Evolutionary conservation across 2,113 vertebrate species (phyloP), one percentile per base, ranked within the genome.

Genomic region (Scatophagus argus): DNA sequence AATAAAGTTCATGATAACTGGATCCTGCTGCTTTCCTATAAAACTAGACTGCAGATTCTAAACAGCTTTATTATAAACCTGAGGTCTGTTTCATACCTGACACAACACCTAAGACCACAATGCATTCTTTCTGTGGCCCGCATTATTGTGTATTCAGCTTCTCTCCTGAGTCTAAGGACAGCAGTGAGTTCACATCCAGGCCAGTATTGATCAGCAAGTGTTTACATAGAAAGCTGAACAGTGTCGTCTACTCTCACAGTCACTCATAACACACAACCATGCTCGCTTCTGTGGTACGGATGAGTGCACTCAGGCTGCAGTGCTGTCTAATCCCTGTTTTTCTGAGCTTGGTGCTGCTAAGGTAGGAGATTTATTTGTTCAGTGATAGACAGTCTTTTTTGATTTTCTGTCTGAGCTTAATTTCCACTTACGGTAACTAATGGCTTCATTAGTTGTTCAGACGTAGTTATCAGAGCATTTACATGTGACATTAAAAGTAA

Each of bases 121-220:
- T 56, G 16, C 1, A 47, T 27, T 27, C 25, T 54, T 21, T 47
- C 39, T 32, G 49, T 23, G 17, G 25, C 41, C 68, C 38, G 27
- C 47, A 39, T 25, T 13, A 1, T 34, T 73, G 67, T 71, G 62
- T 54, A 61, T 73, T 68, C 73, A 51, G 72, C 65, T 84, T 61
- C 64, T 38, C 14, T 4, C 68, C 65, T 61, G 54, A 14, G 60
- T 63, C 34, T 72, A 44, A 65, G 34, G 51, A 55, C 47, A 63
- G 65, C 75, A 17, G 27, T 51, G 85, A 86, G 76, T 87, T 84
- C 61, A 82, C 65, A 66, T 55, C 17, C 56, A 52, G 81, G 70
- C 52, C 77, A 29, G 52, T 89, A 93, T 93, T 64, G 90, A 93
- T 88, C 77, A n/a, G 31, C 54, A 39, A 59, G 65, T 91, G 90